Conservation (phyloP, 2,113 vertebrate genomes). For the Larimichthys polyactis region DNA sequence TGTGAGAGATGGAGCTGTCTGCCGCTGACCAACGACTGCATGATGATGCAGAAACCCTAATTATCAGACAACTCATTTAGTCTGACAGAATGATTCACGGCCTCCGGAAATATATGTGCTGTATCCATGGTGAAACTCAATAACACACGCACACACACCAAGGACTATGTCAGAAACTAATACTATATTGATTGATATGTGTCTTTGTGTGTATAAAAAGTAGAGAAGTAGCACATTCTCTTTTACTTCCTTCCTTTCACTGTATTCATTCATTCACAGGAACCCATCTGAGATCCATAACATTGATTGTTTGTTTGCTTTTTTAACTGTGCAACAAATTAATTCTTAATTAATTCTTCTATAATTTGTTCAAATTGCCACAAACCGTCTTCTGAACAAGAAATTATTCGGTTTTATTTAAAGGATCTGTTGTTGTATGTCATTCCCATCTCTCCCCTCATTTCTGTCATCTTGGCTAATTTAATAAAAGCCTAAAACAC, state of each 20-base stretch:
- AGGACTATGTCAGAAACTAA: not conserved
- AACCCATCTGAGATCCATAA: not conserved
- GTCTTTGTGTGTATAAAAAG: not conserved
- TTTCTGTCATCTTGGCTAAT: not conserved
- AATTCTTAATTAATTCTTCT: not conserved
- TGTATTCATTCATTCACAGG: not conserved
- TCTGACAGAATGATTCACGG: slow-evolving; percentile 69
- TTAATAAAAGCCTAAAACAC: not conserved
- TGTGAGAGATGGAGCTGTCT: slow-evolving; percentile 59
- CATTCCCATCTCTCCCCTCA: not conserved
- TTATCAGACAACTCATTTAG: slow-evolving; percentile 67
- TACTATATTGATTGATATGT: not conserved
- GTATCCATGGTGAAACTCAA: slow-evolving; percentile 35
- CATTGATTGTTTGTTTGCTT: not conserved
- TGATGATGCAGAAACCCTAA: slow-evolving; percentile 60
- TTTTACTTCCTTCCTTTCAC: not conserved
- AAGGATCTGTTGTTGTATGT: not conserved
- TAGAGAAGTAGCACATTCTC: not conserved
- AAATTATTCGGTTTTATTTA: not conserved
- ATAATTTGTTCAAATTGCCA: not conserved
- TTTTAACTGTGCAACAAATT: not conserved
- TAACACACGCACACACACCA: slow-evolving; percentile 14
- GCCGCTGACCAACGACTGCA: slow-evolving; percentile 52
- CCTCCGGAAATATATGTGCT: slow-evolving; percentile 49
- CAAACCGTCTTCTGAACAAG: not conserved